Conservation (phyloP, 2,113 vertebrate genomes). For the Siphamia tubifer region DNA sequence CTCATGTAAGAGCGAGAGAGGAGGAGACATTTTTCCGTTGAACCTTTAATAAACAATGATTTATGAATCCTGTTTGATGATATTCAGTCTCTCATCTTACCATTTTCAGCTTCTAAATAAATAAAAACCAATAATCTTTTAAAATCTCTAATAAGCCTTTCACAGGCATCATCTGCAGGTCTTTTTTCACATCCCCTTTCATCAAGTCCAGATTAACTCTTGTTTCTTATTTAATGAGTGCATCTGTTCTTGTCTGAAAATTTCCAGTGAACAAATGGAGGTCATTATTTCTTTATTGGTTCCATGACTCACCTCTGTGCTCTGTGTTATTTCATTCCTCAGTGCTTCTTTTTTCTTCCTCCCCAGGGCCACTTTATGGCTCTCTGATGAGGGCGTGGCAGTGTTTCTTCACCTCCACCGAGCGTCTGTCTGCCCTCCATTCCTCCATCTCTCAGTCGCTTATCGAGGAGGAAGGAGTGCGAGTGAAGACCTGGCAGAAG, state of each 20-base stretch:
- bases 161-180: background rate
- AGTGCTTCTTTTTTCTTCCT: background rate
- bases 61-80: too few relatives aligned
- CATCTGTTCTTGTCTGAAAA: slow-evolving; percentile 32
- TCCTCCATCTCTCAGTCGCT: slow-evolving; percentile 81
- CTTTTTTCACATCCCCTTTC: slow-evolving; percentile 11
- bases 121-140: too few relatives aligned
- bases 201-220: background rate
- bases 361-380: slow-evolving; percentile 83
- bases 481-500: slow-evolving; percentile 83
- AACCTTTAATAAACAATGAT: too few relatives aligned
- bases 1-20: too few relatives aligned
- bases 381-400: slow-evolving; percentile 85
- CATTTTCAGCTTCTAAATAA: too few relatives aligned
- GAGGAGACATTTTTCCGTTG: too few relatives aligned
- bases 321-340: background rate
- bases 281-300: slow-evolving; percentile 34
- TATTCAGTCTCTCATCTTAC: too few relatives aligned
- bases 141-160: too few relatives aligned
- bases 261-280: slow-evolving; percentile 21
- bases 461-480: slow-evolving; percentile 74
- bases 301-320: slow-evolving; percentile 43
- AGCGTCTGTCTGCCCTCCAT: slow-evolving; percentile 81
- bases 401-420: slow-evolving; percentile 83
- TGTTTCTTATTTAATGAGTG: background rate